A percentile compares a stretch with the other conserved stretches of the same genome.
Conservation (phyloP, 2,888 invertebrate genomes). For the Apamea monoglypha region DNA sequence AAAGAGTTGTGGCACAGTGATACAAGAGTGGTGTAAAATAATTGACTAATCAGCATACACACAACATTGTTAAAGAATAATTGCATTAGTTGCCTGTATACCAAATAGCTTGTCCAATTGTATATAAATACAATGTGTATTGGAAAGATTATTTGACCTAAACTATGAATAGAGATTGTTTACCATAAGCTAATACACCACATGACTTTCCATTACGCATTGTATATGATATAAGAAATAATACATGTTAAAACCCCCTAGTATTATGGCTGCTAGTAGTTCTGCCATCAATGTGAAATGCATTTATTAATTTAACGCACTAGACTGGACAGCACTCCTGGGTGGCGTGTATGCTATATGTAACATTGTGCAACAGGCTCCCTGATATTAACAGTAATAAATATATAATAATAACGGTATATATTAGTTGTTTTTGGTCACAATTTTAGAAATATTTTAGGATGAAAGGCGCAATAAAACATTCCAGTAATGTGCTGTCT, state of each 20-base stretch:
- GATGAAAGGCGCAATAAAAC: conserved; percentile 75
- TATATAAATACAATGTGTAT: neutral
- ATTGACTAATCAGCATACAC: neutral
- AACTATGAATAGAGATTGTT: conserved; percentile 5
- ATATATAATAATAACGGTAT: conserved; percentile 29
- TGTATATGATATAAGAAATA: conserved; percentile 33
- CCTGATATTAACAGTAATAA: conserved; percentile 42
- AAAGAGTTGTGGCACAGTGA: neutral
- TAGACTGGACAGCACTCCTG: conserved; percentile 83
- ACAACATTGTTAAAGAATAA: neutral
- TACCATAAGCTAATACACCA: neutral
- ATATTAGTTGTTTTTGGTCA: conserved; percentile 66
- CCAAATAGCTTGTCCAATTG: neutral
- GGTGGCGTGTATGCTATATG: conserved; percentile 56
- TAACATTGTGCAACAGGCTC: conserved; percentile 29
- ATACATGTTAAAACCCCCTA: conserved; percentile 31
- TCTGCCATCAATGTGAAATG: conserved; percentile 73
- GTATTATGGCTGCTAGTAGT: conserved; percentile 62
- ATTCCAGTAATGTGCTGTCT: conserved; percentile 88
- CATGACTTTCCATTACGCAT: conserved; percentile 10
- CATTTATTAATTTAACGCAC: conserved; percentile 85
- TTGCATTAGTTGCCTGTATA: neutral
- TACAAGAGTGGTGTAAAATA: neutral
- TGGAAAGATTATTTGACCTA: conserved; percentile 2
- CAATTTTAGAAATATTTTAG: conserved; percentile 66